These are phyloP conservation scores for Guaruba guarouba DNA, from an alignment of 2,113 vertebrate genomes.

Conservation along the genomic window DNA sequence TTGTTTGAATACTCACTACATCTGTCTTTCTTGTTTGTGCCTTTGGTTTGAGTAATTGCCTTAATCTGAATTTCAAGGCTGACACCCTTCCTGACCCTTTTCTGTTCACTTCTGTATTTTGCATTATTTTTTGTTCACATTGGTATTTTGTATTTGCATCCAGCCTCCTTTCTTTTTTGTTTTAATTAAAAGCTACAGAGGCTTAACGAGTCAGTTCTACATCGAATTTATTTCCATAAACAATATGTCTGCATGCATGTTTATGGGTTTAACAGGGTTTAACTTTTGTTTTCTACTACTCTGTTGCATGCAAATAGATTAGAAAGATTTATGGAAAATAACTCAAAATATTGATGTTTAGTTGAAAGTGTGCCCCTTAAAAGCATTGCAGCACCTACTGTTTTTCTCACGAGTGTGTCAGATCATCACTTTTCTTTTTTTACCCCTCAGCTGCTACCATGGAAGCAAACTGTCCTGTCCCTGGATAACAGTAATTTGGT, in stretches of 20 bases:
- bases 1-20: constrained; percentile 4
- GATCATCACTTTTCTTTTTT: not conserved
- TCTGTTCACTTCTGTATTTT: not conserved
- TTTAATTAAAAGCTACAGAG: constrained; percentile 46
- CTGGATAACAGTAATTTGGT: not conserved
- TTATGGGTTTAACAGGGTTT: not conserved
- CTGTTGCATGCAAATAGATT: not conserved
- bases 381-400: not conserved
- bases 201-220: not conserved
- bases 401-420: not conserved
- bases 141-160: not conserved
- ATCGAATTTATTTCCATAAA: not conserved
- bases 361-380: not conserved
- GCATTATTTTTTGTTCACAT: not conserved
- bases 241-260: not conserved
- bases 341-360: not conserved
- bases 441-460: not conserved
- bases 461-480: not conserved
- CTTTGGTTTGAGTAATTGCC: constrained; percentile 49
- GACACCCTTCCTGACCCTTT: not conserved
- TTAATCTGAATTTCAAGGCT: constrained; percentile 64
- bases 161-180: not conserved
- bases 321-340: not conserved
- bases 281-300: not conserved
- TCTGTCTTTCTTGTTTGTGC: constrained; percentile 8